Evolutionary conservation across 2,797 vertebrate species (phyloP).

Genomic region (Amazona finschi): DNA sequence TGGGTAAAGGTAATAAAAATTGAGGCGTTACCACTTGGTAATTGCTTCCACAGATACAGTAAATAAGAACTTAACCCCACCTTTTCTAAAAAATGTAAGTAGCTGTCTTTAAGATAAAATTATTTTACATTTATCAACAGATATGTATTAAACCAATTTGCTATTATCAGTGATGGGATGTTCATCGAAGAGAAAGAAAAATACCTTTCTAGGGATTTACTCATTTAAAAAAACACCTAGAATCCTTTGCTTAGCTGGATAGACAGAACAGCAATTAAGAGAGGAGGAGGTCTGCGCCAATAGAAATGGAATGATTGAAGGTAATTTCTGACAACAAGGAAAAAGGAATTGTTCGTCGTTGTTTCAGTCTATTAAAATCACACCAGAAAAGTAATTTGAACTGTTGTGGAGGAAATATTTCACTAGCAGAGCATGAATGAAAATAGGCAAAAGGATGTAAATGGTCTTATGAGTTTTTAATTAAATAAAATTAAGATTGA

Average conservation of each 20-base stretch:
- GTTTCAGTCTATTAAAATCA: background rate
- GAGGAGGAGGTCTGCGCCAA: background rate
- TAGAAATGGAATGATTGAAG: background rate
- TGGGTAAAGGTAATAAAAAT: background rate
- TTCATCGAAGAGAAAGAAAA: background rate
- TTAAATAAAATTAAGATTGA: background rate
- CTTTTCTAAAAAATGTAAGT: background rate
- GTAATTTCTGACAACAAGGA: background rate
- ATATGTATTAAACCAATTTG: background rate
- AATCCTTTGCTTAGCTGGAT: background rate
- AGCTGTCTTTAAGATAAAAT: background rate
- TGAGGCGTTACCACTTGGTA: background rate
- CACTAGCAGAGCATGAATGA: background rate
- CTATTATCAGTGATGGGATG: background rate
- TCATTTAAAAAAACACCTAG: accelerated
- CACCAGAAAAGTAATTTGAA: background rate
- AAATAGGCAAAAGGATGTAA: background rate
- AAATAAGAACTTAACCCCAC: background rate
- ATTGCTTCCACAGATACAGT: background rate
- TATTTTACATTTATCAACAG: background rate
- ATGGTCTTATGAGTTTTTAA: background rate
- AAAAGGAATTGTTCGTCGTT: background rate
- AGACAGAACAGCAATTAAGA: background rate
- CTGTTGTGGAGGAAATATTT: background rate
- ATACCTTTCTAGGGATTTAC: background rate